phyloP scores from a whole-genome alignment of 2,888 invertebrate species.

The Drosophila meridionalis region DNA sequence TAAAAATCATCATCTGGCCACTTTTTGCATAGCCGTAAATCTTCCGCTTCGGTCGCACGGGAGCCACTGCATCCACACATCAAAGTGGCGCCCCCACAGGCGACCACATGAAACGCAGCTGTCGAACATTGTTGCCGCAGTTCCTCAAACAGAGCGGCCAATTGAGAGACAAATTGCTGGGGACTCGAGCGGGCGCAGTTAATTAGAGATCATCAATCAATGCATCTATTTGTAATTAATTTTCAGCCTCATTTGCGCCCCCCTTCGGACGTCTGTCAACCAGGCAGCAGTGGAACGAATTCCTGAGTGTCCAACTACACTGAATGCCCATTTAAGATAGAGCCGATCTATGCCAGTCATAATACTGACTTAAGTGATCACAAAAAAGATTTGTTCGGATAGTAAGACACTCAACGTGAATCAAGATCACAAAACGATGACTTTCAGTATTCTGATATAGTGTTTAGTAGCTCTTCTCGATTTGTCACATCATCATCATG shows the following conservation, averaged over 20 bases:
- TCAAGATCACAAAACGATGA: background rate
- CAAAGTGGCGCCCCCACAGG: constrained; percentile 32
- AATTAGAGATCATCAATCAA: constrained; percentile 5
- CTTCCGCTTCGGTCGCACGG: constrained; percentile 7
- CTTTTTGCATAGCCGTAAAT: constrained; percentile 44
- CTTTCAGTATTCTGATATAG: too few relatives aligned
- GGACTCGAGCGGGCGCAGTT: background rate
- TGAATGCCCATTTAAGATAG: background rate
- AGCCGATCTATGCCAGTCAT: background rate
- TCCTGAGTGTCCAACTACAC: background rate
- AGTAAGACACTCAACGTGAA: background rate
- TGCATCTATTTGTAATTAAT: constrained; percentile 1
- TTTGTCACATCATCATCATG: background rate
- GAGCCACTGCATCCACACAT: constrained; percentile 23
- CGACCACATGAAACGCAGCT: constrained; percentile 24
- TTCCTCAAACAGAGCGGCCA: constrained; percentile 15
- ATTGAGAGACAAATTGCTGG: background rate
- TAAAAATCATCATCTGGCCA: constrained; percentile 53
- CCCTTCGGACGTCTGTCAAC: background rate
- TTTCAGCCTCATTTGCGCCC: background rate
- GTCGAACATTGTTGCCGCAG: constrained; percentile 27
- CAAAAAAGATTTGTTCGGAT: too few relatives aligned
- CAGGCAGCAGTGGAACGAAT: background rate
- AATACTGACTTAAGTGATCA: too few relatives aligned
- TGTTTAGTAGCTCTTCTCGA: background rate